A percentile compares a stretch with the other conserved stretches of the same genome.
phyloP scores from a whole-genome alignment of 2,797 vertebrate genomes.

The Cephalopachus bancanus region DNA sequence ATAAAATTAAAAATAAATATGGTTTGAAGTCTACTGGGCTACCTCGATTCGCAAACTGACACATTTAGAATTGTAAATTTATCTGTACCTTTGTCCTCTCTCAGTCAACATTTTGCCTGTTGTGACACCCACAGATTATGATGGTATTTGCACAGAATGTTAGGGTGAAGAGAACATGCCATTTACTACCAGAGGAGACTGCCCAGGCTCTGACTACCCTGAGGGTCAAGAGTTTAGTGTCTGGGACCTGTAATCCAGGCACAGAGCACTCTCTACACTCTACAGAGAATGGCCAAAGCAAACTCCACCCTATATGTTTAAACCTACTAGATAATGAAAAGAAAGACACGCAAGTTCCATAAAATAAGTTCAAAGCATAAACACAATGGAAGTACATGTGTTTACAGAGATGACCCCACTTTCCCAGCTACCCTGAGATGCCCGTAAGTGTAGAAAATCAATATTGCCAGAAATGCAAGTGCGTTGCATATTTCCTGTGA shows the following conservation, averaged over 20 bases:
- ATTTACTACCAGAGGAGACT: neutral
- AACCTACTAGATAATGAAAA: neutral
- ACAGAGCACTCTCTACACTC: neutral
- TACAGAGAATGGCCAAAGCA: neutral
- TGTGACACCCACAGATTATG: neutral
- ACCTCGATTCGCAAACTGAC: neutral
- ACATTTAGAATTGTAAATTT: slow-evolving; percentile 11
- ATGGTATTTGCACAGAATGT: neutral
- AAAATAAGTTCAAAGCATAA: neutral
- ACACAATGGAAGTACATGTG: neutral
- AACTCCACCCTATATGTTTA: neutral
- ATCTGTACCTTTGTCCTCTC: neutral
- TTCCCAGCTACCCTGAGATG: neutral
- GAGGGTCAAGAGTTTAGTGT: neutral
- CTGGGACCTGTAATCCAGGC: neutral
- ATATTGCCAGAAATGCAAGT: neutral
- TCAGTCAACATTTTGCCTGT: neutral
- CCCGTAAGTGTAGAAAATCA: slow-evolving; percentile 23
- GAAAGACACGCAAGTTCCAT: neutral
- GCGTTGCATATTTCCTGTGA: neutral
- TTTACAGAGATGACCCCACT: neutral
- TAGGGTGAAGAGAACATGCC: neutral
- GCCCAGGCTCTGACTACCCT: neutral
- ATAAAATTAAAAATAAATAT: too few relatives aligned
- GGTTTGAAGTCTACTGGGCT: neutral